Conservation (phyloP, 2,797 vertebrate genomes). For the Tokudaia muenninki region DNA sequence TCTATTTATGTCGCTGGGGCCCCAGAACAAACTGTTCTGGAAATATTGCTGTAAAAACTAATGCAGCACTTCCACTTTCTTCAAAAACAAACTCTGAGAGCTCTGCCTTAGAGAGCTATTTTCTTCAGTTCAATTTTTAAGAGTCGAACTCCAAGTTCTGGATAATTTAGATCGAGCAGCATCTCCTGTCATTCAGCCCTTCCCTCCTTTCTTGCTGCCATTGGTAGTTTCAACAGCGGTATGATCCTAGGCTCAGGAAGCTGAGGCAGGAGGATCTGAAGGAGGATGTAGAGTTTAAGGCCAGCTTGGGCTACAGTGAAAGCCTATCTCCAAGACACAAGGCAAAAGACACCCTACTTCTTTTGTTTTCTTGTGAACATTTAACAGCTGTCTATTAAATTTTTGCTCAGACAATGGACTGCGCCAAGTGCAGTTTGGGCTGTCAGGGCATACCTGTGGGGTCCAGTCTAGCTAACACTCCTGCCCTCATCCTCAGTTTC, state of each 20-base stretch:
- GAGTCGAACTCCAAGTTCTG: constrained; percentile 50
- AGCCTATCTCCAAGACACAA: background rate
- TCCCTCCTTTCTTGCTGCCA: background rate
- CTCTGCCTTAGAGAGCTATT: constrained; percentile 56
- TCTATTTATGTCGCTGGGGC: constrained; percentile 78
- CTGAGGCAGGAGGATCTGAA: background rate
- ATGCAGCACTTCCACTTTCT: constrained; percentile 57
- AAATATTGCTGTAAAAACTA: constrained; percentile 80
- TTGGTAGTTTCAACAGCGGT: constrained; percentile 31
- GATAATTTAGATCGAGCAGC: constrained; percentile 53
- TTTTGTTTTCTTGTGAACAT: constrained; percentile 41
- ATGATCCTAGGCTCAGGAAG: background rate
- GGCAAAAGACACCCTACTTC: background rate
- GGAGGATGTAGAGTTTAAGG: background rate
- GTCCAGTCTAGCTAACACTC: background rate
- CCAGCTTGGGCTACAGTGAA: background rate
- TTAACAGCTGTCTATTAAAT: background rate
- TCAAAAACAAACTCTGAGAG: constrained; percentile 74
- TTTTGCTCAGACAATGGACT: constrained; percentile 19
- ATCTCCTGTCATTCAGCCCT: constrained; percentile 48
- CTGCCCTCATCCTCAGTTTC: background rate
- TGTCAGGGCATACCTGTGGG: background rate
- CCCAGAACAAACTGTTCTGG: constrained; percentile 79
- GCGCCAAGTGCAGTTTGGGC: background rate
- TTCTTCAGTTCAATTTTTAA: constrained; percentile 54